Conservation (phyloP, 2,888 invertebrate species). For the Drosophila greeni region DNA sequence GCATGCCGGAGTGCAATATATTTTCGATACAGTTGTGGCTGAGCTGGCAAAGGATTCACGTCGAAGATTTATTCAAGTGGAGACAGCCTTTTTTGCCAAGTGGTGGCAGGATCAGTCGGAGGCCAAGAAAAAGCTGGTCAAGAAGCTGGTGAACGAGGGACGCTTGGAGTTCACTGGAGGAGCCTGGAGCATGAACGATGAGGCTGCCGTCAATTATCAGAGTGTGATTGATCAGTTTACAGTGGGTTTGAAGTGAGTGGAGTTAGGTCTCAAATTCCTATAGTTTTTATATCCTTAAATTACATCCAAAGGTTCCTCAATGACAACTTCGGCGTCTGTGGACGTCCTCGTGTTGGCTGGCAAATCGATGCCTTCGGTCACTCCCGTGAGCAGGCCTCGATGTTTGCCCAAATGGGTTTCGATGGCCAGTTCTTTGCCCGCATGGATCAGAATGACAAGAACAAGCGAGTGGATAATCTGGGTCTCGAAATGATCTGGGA, state of each 20-base stretch:
- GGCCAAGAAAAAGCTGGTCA: constrained; percentile 82
- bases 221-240: constrained; percentile 86
- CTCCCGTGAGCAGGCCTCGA: constrained; percentile 89
- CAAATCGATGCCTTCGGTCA: constrained; percentile 93
- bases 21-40: constrained; percentile 90
- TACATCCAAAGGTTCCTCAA: constrained; percentile 80
- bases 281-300: neutral
- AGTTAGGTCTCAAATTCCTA: no score
- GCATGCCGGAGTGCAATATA: constrained; percentile 92
- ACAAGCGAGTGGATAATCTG: constrained; percentile 80
- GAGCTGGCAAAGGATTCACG: constrained; percentile 85
- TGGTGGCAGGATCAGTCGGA: constrained; percentile 89
- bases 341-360: constrained; percentile 87
- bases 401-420: constrained; percentile 90
- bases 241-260: constrained; percentile 83
- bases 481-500: constrained; percentile 92
- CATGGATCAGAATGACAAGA: constrained; percentile 92
- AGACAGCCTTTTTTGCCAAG: constrained; percentile 91
- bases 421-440: constrained; percentile 92
- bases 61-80: constrained; percentile 92
- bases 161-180: constrained; percentile 88
- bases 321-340: constrained; percentile 86
- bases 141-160: constrained; percentile 84
- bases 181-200: constrained; percentile 92
- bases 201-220: constrained; percentile 85